A percentile compares a stretch with the other conserved stretches of the same genome.
These are phyloP conservation scores for human (Homo sapiens) DNA, from an alignment of 2,113 vertebrate genomes.

Conservation along the genomic window DNA sequence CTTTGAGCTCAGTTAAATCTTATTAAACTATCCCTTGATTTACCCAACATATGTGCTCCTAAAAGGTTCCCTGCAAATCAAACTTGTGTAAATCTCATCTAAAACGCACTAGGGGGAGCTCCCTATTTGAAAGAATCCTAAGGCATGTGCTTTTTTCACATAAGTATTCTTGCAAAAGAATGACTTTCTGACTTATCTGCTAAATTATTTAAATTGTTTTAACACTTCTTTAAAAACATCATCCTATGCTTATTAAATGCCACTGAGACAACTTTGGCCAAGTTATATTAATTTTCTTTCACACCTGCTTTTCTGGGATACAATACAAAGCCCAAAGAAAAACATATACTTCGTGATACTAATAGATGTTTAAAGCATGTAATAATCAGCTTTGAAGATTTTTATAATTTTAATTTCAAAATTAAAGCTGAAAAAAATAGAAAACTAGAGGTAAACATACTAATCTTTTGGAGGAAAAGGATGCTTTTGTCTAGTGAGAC, in stretches of 20 bases:
- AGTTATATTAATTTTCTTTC: slow-evolving; percentile 14
- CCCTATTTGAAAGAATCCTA: slow-evolving; percentile 29
- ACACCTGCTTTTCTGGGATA: not conserved
- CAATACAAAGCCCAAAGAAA: slow-evolving; percentile 40
- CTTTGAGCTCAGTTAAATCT: slow-evolving; percentile 42
- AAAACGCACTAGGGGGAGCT: slow-evolving; percentile 59
- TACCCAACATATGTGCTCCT: slow-evolving; percentile 1
- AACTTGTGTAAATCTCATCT: slow-evolving; percentile 17
- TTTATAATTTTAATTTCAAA: slow-evolving; percentile 46
- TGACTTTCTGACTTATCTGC: not conserved
- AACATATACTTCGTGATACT: not conserved
- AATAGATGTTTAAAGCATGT: slow-evolving; percentile 6
- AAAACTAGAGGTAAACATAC: not conserved
- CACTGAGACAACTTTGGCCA: not conserved
- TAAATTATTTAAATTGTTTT: not conserved
- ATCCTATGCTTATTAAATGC: not conserved
- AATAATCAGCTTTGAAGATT: slow-evolving; percentile 35
- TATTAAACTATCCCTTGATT: slow-evolving; percentile 32
- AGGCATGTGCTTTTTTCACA: not conserved
- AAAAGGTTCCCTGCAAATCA: slow-evolving; percentile 17
- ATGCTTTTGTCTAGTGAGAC: not conserved
- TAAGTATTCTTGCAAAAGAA: not conserved
- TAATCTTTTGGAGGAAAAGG: not conserved
- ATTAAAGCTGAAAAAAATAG: slow-evolving; percentile 6
- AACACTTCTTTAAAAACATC: not conserved